Evolutionary conservation across 2,888 invertebrate species (phyloP).

Genomic region (Drosophila putrida): DNA sequence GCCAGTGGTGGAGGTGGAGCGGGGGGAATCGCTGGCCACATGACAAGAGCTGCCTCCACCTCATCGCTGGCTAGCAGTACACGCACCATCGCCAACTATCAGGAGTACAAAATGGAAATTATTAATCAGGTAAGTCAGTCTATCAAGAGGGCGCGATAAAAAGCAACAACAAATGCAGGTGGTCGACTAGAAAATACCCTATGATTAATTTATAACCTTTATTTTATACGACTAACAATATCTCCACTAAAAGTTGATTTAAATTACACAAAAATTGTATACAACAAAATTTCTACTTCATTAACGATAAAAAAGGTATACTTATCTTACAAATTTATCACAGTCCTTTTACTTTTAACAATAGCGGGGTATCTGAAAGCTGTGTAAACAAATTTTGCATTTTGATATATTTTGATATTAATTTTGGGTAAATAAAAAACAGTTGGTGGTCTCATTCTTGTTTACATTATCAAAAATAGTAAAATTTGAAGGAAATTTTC

Average conservation of each 20-base stretch:
- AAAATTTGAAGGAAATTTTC: constrained; percentile 12
- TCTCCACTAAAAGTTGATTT: no score
- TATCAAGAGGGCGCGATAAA: constrained; percentile 23
- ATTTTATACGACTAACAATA: no score
- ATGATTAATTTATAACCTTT: no score
- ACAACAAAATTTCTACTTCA: no score
- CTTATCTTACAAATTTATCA: not conserved
- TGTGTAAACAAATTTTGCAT: constrained; percentile 67
- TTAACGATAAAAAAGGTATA: no score
- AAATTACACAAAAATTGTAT: no score
- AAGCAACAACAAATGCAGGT: not conserved
- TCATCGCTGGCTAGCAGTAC: constrained; percentile 82
- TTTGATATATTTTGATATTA: constrained; percentile 32
- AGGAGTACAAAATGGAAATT: constrained; percentile 84
- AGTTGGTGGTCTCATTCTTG: constrained; percentile 33
- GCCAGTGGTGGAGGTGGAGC: constrained; percentile 24
- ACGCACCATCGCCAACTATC: constrained; percentile 80
- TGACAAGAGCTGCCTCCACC: constrained; percentile 81
- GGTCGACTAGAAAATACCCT: constrained; percentile 23
- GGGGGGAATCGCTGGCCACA: constrained; percentile 49
- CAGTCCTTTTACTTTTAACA: not conserved
- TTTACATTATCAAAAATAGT: constrained; percentile 10
- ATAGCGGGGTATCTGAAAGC: constrained; percentile 58
- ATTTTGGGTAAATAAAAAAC: constrained; percentile 52
- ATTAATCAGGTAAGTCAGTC: constrained; percentile 83